These are phyloP conservation scores for Bombus superbus DNA, from an alignment of 1,140 invertebrate genomes.

Conservation along the genomic window DNA sequence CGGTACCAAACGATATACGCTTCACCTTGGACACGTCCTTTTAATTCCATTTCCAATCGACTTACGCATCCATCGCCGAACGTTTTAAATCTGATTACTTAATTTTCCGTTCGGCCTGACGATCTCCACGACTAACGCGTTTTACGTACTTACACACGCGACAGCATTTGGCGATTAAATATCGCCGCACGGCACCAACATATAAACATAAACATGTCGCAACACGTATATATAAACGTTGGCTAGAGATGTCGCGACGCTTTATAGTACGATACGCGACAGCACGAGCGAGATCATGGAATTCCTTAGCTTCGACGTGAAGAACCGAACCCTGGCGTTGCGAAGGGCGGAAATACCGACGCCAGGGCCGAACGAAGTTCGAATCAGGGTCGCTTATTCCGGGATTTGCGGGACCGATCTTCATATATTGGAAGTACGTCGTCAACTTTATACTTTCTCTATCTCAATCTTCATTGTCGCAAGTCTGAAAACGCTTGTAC, in stretches of 20 bases:
- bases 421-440: constrained; percentile 87
- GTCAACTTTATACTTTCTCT: background rate
- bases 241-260: background rate
- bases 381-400: constrained; percentile 86
- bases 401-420: constrained; percentile 93
- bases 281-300: constrained; percentile 81
- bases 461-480: background rate
- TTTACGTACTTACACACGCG: background rate
- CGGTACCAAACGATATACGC: background rate
- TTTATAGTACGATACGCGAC: background rate
- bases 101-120: background rate
- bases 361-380: constrained; percentile 83
- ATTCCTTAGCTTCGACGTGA: constrained; percentile 84
- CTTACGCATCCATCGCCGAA: background rate
- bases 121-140: too few species aligned
- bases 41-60: background rate
- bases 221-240: constrained; percentile 40
- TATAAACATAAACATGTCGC: constrained; percentile 19
- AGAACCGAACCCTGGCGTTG: constrained; percentile 80
- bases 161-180: constrained; percentile 10
- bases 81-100: background rate
- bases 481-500: background rate
- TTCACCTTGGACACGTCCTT: background rate
- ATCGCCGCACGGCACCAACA: constrained; percentile 46
- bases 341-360: constrained; percentile 82